Percentiles rank a stretch among this genome's conserved stretches.
phyloP scores from a whole-genome alignment of 1,140 invertebrate genomes.

The Pseudomyrmex gracilis region DNA sequence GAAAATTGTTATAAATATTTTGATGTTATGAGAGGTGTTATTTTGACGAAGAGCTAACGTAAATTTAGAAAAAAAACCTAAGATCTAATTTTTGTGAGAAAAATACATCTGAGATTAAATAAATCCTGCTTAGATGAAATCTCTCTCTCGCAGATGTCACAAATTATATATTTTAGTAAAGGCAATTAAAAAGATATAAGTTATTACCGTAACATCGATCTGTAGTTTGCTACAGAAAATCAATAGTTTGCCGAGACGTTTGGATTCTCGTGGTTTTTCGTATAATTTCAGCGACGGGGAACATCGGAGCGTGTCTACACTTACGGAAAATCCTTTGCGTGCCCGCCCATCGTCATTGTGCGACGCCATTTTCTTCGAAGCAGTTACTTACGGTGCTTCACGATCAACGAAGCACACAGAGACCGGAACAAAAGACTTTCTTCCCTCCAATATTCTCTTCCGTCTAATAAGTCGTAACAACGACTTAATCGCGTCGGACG shows the following conservation, averaged over 20 bases:
- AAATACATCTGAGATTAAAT: background rate
- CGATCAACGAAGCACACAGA: conserved; percentile 41
- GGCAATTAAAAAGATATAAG: background rate
- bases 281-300: conserved; percentile 37
- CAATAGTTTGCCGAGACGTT: conserved; percentile 35
- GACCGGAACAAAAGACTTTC: conserved; percentile 25
- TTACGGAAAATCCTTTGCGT: conserved; percentile 36
- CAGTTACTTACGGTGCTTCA: conserved; percentile 20
- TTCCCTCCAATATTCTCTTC: no score
- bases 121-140: background rate
- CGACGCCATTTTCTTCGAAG: conserved; percentile 39
- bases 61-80: background rate
- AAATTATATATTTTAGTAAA: background rate
- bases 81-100: no score
- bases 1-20: conserved; percentile 43
- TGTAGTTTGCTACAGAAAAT: background rate
- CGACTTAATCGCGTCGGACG: conserved; percentile 20
- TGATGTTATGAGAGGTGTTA: background rate
- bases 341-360: conserved; percentile 36
- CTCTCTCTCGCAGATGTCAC: background rate
- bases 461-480: conserved; percentile 12
- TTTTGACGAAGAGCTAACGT: background rate
- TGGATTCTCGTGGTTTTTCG: background rate
- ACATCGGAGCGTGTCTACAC: conserved; percentile 41
- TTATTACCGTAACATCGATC: no score